Evolutionary conservation across 2,113 vertebrate genomes (phyloP).

Genomic region (Hyperopisus bebe): DNA sequence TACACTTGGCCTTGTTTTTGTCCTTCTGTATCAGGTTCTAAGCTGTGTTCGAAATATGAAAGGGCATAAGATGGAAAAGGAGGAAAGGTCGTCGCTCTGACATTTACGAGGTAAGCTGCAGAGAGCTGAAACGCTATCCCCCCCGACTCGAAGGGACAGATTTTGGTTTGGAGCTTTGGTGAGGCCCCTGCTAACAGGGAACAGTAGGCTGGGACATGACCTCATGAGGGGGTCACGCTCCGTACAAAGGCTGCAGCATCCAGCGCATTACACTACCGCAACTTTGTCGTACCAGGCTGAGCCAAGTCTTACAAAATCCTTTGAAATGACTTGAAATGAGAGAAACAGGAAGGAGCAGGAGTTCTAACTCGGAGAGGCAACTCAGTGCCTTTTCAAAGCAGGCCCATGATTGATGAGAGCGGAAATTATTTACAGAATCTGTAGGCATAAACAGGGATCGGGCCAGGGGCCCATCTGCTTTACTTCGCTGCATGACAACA

Average conservation of each 20-base stretch:
- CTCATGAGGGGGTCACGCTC: neutral
- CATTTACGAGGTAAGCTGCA: neutral
- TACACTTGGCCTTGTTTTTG: neutral
- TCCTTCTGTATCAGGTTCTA: neutral
- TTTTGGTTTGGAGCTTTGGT: neutral
- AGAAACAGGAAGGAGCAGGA: neutral
- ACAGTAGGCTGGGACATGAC: neutral
- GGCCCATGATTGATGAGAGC: conserved; percentile 10
- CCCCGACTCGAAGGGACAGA: neutral
- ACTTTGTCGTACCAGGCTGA: neutral
- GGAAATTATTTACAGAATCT: conserved; percentile 16
- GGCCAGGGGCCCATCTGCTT: conserved; percentile 26
- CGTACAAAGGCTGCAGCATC: neutral
- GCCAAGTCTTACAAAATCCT: conserved; percentile 2
- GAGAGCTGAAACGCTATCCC: neutral
- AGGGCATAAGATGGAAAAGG: neutral
- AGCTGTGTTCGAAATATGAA: neutral
- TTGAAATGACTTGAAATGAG: conserved; percentile 1
- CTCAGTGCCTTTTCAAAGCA: neutral
- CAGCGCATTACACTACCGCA: neutral
- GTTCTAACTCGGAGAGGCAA: neutral
- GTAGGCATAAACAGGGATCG: conserved; percentile 14
- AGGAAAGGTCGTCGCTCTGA: neutral
- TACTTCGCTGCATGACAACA: conserved; percentile 24
- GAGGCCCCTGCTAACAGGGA: neutral